phyloP scores from a whole-genome alignment of 2,113 vertebrate species.

The Hucho hucho region DNA sequence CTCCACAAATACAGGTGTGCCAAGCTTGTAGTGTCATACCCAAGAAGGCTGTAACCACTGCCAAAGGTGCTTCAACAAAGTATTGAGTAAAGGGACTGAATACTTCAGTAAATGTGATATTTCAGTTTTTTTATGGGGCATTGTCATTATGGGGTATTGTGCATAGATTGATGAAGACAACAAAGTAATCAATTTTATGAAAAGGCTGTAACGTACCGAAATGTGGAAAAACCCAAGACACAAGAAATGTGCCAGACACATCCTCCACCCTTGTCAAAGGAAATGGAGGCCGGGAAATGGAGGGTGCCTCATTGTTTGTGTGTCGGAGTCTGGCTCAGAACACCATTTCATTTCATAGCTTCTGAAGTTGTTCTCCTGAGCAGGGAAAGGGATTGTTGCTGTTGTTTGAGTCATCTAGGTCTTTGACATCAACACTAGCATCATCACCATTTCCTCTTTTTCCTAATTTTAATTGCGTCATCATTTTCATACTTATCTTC shows the following conservation, averaged over 20 bases:
- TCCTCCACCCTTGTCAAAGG: slow-evolving; percentile 2
- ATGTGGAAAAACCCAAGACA: slow-evolving; percentile 9
- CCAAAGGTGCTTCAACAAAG: no score
- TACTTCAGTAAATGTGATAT: no score
- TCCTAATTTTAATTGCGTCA: no score
- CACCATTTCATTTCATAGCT: background rate
- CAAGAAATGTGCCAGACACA: slow-evolving; percentile 4
- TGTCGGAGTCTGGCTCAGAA: background rate
- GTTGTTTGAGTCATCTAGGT: background rate
- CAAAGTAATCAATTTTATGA: no score
- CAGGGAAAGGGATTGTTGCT: background rate
- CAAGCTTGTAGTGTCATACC: no score
- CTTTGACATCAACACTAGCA: background rate
- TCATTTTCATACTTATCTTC: background rate
- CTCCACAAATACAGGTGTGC: no score
- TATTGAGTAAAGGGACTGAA: no score
- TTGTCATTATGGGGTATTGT: no score
- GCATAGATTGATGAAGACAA: no score
- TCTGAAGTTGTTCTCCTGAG: background rate
- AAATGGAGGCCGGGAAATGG: background rate
- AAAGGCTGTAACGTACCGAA: no score
- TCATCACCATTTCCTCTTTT: background rate
- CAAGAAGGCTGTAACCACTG: no score
- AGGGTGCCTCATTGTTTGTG: background rate
- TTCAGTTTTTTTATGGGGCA: no score